These are phyloP conservation scores for Sphaerodactylus townsendi DNA, from an alignment of 2,113 vertebrate genomes.

Conservation along the genomic window DNA sequence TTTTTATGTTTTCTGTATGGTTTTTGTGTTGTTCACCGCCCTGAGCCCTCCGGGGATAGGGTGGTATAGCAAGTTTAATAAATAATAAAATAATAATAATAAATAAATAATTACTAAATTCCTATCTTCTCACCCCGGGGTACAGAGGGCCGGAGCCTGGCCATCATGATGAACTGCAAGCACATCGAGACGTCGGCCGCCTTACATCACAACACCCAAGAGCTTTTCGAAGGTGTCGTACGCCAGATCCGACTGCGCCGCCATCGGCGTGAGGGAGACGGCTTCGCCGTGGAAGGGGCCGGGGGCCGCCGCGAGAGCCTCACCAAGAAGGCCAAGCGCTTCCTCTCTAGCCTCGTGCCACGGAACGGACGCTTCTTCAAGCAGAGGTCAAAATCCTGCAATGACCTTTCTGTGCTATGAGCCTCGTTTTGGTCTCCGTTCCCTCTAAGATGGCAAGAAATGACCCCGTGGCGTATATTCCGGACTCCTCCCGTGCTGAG, in stretches of 20 bases:
- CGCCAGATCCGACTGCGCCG: constrained; percentile 79
- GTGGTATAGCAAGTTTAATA: too few relatives aligned
- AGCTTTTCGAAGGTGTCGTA: constrained; percentile 84
- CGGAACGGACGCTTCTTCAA: constrained; percentile 84
- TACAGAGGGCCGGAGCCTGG: constrained; percentile 84
- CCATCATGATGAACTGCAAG: constrained; percentile 83
- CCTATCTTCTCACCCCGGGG: neutral
- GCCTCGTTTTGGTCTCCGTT: neutral
- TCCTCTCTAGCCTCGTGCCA: constrained; percentile 84
- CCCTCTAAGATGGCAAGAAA: neutral
- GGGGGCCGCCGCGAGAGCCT: constrained; percentile 82
- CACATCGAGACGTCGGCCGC: constrained; percentile 88
- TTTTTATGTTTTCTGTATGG: too few relatives aligned
- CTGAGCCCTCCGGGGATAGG: too few relatives aligned
- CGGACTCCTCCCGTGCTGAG: neutral
- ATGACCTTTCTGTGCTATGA: constrained; percentile 83
- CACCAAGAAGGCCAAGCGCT: constrained; percentile 86
- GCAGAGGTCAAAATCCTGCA: constrained; percentile 88
- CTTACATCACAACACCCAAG: constrained; percentile 84
- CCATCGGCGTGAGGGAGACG: constrained; percentile 44
- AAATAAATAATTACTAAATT: too few relatives aligned
- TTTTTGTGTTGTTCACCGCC: too few relatives aligned
- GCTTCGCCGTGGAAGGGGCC: constrained; percentile 46
- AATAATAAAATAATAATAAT: too few relatives aligned
- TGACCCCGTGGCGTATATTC: neutral